These are phyloP conservation scores for Girardinus metallicus DNA, from an alignment of 2,797 vertebrate species.

Conservation along the genomic window DNA sequence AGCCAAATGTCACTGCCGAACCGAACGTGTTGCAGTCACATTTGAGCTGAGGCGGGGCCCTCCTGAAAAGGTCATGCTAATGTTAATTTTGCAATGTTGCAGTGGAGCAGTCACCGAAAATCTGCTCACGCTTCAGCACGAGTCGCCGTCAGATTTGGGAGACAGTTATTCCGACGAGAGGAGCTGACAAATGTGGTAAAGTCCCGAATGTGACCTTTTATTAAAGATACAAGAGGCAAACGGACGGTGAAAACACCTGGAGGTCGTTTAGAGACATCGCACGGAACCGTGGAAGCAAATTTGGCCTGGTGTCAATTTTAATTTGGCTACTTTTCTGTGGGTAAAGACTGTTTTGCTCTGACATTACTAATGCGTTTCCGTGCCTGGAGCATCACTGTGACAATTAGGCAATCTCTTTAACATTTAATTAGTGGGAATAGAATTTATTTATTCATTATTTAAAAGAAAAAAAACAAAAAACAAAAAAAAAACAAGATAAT, in stretches of 20 bases:
- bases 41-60: neutral
- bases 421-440: conserved; percentile 28
- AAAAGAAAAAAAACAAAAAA: too few species aligned
- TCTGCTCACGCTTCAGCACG: conserved; percentile 49
- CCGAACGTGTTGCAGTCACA: conserved; percentile 44
- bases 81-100: conserved; percentile 74
- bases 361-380: conserved; percentile 21
- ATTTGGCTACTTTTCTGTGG: neutral
- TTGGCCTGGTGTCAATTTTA: conserved; percentile 10
- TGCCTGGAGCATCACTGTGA: conserved; percentile 5
- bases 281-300: conserved; percentile 4
- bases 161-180: neutral
- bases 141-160: conserved; percentile 45
- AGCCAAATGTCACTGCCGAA: conserved; percentile 61
- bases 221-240: conserved; percentile 13
- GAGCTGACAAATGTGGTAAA: conserved; percentile 4
- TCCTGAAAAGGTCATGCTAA: conserved; percentile 75
- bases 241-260: conserved; percentile 8
- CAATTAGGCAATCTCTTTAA: conserved; percentile 9
- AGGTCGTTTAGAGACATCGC: neutral
- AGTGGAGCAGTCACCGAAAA: conserved; percentile 30
- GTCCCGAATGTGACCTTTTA: conserved; percentile 27
- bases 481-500: neutral
- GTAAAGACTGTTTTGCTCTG: conserved; percentile 17
- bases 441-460: neutral